These are phyloP conservation scores for Dyspetes luteomarginatus DNA, from an alignment of 2,888 invertebrate species.

Conservation along the genomic window DNA sequence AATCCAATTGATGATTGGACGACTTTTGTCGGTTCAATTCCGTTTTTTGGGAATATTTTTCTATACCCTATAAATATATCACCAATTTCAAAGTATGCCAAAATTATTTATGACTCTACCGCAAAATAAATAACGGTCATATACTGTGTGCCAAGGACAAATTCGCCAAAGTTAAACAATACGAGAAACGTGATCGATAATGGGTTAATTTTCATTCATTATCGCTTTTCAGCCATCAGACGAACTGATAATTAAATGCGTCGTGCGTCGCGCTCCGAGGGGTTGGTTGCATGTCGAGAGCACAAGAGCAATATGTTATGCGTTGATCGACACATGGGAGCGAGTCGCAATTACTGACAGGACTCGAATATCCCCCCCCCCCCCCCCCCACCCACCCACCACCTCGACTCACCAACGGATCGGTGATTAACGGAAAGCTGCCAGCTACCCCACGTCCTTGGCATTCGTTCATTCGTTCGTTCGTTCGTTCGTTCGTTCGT, in stretches of 20 bases:
- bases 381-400: too few species aligned
- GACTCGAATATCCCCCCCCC: slow-evolving; percentile 42
- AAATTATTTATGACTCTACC: neutral
- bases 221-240: neutral
- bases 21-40: too few species aligned
- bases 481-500: too few species aligned
- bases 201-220: neutral
- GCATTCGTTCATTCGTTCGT: slow-evolving; percentile 54
- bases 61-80: too few species aligned
- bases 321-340: slow-evolving; percentile 37
- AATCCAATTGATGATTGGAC: too few species aligned
- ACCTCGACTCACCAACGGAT: too few species aligned
- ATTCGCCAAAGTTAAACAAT: neutral
- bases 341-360: slow-evolving; percentile 53
- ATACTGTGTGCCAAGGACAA: too few species aligned
- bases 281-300: neutral
- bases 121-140: too few species aligned
- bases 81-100: too few species aligned
- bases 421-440: slow-evolving; percentile 56
- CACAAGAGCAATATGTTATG: slow-evolving; percentile 37
- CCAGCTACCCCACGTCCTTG: slow-evolving; percentile 51
- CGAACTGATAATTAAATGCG: neutral
- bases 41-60: too few species aligned
- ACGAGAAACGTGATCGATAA: neutral
- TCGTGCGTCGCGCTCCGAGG: neutral